phyloP scores from a whole-genome alignment of 2,888 invertebrate genomes.

The Serrognathus titanus region DNA sequence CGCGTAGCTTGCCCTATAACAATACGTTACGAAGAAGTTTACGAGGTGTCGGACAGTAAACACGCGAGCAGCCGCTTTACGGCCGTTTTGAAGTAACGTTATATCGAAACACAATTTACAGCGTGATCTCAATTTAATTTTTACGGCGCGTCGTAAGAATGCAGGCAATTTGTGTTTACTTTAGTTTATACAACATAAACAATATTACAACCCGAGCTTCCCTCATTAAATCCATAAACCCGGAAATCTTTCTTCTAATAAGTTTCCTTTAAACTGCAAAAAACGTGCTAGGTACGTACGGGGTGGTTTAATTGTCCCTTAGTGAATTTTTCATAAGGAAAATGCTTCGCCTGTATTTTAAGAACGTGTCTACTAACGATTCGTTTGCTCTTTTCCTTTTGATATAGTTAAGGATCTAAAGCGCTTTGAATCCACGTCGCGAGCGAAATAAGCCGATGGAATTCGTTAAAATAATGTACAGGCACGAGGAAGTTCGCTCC shows the following conservation, averaged over 20 bases:
- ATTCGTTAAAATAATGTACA: slow-evolving; percentile 29
- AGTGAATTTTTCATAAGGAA: too few relatives aligned
- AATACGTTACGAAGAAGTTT: neutral
- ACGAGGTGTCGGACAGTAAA: neutral
- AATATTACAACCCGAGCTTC: too few relatives aligned
- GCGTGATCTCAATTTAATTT: neutral
- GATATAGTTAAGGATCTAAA: neutral
- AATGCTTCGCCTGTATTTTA: too few relatives aligned
- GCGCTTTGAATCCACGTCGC: neutral
- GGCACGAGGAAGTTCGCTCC: slow-evolving; percentile 20
- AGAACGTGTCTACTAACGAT: too few relatives aligned
- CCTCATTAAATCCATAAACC: too few relatives aligned
- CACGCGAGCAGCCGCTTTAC: slow-evolving; percentile 1
- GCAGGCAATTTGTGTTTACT: neutral
- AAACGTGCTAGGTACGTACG: too few relatives aligned
- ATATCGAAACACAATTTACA: neutral
- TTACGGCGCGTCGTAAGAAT: neutral
- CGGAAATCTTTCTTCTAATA: too few relatives aligned
- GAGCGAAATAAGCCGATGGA: slow-evolving; percentile 14
- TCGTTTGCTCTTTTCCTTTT: neutral
- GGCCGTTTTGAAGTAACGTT: neutral
- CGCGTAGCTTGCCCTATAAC: neutral
- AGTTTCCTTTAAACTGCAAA: too few relatives aligned
- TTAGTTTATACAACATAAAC: too few relatives aligned
- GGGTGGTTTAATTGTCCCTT: too few relatives aligned